Percentiles rank a stretch among this genome's conserved stretches.
Conservation (phyloP, 2,888 invertebrate genomes). For the Neoaliturus tenellus region DNA sequence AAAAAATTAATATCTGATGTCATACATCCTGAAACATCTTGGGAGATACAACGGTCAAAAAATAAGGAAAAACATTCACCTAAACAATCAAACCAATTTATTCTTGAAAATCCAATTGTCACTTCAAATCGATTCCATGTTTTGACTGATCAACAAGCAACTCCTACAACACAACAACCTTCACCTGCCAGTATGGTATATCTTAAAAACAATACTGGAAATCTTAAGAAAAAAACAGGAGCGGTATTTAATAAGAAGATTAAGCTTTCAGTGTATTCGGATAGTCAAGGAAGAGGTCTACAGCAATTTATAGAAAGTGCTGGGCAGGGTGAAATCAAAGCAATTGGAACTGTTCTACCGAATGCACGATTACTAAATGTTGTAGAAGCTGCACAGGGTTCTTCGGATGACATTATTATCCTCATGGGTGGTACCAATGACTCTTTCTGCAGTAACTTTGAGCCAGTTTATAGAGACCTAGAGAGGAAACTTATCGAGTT, state of each 20-base stretch:
- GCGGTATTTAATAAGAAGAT: too few species aligned
- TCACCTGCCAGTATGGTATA: neutral
- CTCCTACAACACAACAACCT: conserved; percentile 1
- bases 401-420: too few species aligned
- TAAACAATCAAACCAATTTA: neutral
- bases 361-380: too few species aligned
- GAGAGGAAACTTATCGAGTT: neutral
- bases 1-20: too few species aligned
- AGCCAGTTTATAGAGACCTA: neutral
- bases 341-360: neutral
- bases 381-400: too few species aligned
- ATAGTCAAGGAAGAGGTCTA: too few species aligned
- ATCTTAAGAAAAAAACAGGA: too few species aligned
- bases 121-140: too few species aligned
- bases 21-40: neutral
- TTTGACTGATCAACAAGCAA: neutral
- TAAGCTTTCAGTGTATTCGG: too few species aligned
- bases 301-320: neutral
- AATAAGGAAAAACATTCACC: neutral
- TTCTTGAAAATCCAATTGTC: neutral
- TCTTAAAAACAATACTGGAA: neutral
- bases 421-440: conserved; percentile 13
- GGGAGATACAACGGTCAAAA: too few species aligned
- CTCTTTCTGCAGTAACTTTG: conserved; percentile 2
- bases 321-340: conserved; percentile 1